These are phyloP conservation scores for Argyrosomus japonicus DNA, from an alignment of 2,113 vertebrate species.

Conservation along the genomic window DNA sequence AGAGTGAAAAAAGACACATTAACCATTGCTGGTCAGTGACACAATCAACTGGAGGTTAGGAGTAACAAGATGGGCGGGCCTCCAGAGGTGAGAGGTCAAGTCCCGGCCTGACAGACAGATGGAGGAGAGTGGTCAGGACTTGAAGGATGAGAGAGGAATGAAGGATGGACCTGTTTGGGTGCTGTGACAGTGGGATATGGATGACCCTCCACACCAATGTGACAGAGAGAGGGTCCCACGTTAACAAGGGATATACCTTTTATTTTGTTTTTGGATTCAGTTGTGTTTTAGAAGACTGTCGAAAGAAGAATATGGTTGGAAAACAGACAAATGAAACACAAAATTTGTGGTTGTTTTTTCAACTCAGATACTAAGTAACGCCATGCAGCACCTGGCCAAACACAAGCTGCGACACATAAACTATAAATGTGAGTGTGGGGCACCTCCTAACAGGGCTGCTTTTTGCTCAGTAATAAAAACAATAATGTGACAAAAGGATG, in stretches of 20 bases:
- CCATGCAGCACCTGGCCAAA: neutral
- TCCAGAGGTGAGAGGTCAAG: conserved; percentile 76
- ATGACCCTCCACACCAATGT: conserved; percentile 73
- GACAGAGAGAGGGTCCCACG: conserved; percentile 51
- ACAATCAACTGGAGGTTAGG: conserved; percentile 71
- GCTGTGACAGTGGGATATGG: conserved; percentile 78
- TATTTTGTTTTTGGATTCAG: neutral
- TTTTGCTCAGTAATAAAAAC: neutral
- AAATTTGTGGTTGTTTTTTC: neutral
- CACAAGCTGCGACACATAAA: neutral
- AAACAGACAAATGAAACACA: neutral
- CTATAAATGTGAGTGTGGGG: neutral
- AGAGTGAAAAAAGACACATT: conserved; percentile 25
- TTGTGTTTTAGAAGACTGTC: neutral
- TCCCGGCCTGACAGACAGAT: conserved; percentile 79
- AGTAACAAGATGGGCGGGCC: conserved; percentile 77
- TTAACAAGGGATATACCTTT: conserved; percentile 13
- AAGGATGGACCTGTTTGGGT: conserved; percentile 77
- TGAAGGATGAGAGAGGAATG: conserved; percentile 77
- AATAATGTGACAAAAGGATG: neutral
- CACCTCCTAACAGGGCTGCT: too few species aligned
- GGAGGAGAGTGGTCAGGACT: conserved; percentile 76
- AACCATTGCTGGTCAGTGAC: conserved; percentile 58
- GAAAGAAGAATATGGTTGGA: neutral
- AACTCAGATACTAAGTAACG: neutral